Evolutionary conservation across 92 coral and sea anemone genomes (phyloP).

Genomic region (Hydrozoanthus gracilis): DNA sequence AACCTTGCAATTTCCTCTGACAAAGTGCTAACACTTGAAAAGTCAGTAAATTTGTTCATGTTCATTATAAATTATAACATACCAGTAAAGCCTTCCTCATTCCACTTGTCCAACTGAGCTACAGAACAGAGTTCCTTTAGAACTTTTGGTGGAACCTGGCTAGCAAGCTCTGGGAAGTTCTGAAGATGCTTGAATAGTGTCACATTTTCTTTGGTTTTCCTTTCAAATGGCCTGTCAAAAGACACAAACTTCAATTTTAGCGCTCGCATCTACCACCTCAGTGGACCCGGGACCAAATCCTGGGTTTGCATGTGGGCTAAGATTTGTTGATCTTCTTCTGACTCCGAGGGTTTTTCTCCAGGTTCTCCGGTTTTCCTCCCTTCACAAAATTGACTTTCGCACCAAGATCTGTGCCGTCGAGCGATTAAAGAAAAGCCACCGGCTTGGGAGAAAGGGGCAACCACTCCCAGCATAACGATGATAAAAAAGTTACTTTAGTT

Average conservation of each 20-base stretch:
- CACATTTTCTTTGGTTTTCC: constrained; percentile 88
- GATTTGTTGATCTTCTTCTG: no score
- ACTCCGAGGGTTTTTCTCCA: no score
- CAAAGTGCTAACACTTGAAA: background rate
- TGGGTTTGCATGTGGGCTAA: no score
- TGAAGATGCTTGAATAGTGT: constrained; percentile 83
- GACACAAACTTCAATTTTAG: background rate
- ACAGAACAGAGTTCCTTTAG: constrained; percentile 85
- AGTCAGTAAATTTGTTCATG: background rate
- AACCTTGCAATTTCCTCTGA: background rate
- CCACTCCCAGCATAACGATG: no score
- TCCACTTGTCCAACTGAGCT: constrained; percentile 90
- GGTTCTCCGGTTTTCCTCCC: no score
- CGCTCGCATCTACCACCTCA: no score
- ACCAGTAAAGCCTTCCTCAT: constrained; percentile 89
- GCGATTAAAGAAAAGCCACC: no score
- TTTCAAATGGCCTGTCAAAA: constrained; percentile 89
- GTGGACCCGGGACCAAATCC: no score
- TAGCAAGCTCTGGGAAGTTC: constrained; percentile 77
- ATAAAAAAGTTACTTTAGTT: no score
- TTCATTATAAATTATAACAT: background rate
- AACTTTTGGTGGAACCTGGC: constrained; percentile 66
- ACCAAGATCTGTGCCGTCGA: no score
- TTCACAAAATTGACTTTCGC: no score
- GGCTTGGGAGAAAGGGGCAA: no score